These are phyloP conservation scores for Meandrina meandrites DNA, from an alignment of 92 coral and sea anemone species.

Conservation along the genomic window DNA sequence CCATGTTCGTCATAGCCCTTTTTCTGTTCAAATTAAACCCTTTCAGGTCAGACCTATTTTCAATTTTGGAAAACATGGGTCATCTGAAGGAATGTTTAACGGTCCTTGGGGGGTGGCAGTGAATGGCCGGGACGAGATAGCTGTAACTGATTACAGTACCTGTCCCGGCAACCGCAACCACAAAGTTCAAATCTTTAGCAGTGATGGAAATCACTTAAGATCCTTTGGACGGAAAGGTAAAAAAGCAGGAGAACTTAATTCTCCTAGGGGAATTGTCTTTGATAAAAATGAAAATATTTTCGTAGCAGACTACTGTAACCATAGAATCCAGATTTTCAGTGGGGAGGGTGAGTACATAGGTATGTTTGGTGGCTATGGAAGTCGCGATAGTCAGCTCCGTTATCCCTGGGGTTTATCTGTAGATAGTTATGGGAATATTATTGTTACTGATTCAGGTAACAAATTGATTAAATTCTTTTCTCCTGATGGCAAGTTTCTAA, in stretches of 20 bases:
- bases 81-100: neutral
- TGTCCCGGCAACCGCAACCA: neutral
- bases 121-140: slow-evolving; percentile 1
- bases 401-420: neutral
- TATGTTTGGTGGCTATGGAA: neutral
- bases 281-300: slow-evolving; percentile 11
- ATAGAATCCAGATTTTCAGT: neutral
- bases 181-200: slow-evolving; percentile 10
- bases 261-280: neutral
- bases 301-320: neutral
- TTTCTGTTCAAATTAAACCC: neutral
- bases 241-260: neutral
- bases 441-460: neutral
- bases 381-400: neutral
- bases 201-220: slow-evolving; percentile 1
- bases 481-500: neutral
- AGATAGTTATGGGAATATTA: neutral
- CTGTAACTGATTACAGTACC: neutral
- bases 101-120: neutral
- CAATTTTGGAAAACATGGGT: neutral
- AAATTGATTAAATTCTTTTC: too few species aligned
- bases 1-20: neutral
- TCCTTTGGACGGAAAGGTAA: neutral
- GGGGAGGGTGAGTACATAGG: neutral
- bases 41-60: slow-evolving; percentile 11